Evolutionary conservation across 2,797 vertebrate species (phyloP), one percentile per base, ranked within the genome.

Genomic region (Telmatherina bonti): DNA sequence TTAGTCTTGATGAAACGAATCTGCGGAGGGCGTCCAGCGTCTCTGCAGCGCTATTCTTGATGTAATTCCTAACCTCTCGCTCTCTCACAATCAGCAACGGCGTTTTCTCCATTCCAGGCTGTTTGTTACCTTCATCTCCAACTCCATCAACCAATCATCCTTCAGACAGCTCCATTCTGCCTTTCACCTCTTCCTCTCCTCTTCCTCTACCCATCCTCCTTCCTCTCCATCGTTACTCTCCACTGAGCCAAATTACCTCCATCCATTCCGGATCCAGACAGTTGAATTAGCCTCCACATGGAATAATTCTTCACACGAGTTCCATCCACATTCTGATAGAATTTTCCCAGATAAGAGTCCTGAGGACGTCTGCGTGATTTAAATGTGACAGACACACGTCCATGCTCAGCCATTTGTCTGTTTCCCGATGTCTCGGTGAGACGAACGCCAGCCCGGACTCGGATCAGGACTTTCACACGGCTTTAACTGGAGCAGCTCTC

Each of bases 241-340:
- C 73, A 95, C 95, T 94, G 95, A 94, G 92, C 93, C 91, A 96
- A 96, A 97, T 97, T 95, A 93, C 94, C 93, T 91, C 94, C 94
- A 96, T 98, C 94, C 91, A 95, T 97, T 96, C 55, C 16, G 92
- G 89, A 75, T 78, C 77, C 89, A 93, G 96, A 96, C 96, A 96
- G 94, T 93, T 94, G 86, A 95, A 96, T 97, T 95, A 96, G 93
- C 93, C 95, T 91, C n/a, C n/a, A 92, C 91, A 93, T 89, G 93
- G 95, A 94, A 94, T 96, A 94, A 96, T 96, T 89, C 93, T 90
- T 68, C 78, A 78, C 91, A 86, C 92, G 90, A 93, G 94, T 95
- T 95, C 94, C 31, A 63, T 72, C 90, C 78, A 85, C 90, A 85
- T 81, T 89, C 80, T 94, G 95, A 95, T 95, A 95, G 95, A 67